Evolutionary conservation across 2,888 invertebrate genomes (phyloP), one percentile per base, ranked within the genome.

Genomic region (Thymelicus acteon): DNA sequence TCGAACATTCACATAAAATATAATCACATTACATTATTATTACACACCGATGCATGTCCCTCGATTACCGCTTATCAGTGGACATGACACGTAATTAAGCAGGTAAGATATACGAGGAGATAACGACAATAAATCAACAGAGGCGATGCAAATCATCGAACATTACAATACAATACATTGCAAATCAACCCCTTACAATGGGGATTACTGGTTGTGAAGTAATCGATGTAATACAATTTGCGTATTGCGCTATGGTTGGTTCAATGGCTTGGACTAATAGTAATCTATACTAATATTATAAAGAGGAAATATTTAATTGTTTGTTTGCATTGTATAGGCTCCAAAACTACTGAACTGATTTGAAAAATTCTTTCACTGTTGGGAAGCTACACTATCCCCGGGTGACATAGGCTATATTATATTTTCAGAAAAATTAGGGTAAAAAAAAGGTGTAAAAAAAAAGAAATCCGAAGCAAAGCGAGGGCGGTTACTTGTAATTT

Each of bases 141-240:
- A 52, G 37, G 37, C 66, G 72, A 73, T 73, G 60, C 72, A 72
- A 74, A 73, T 74, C 73, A 73, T 71, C 66, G 52, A 52, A 68
- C 57, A 60, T 65, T 58, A 57, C 64, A 31, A 57, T 63, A 72
- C 71, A 67, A 73, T 67, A 74, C 69, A 65, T 71, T 58, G 31
- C 58, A 48, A 58, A 57, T 65, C 57, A 47, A 24, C 39, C 15
- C 57, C 8, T 65, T 44, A 44, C 54, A 24, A 44, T 40, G 6
- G 13, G 13, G 57, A 54, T 31, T 39, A 57, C 13, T 37, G 52
- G n/a, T n/a, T 19, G 37, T 10, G 37, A 48, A 39, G 39, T 7
- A 8, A 7, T 31, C 19, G 19, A 12, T 10, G 24, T 54, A 5
- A 8, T 44, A 19, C 19, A 63, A 49, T 63, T 49, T 39, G 57